A percentile compares a stretch with the other conserved stretches of the same genome.
Conservation (phyloP, 2,888 invertebrate species). For the Apamea crenata region DNA sequence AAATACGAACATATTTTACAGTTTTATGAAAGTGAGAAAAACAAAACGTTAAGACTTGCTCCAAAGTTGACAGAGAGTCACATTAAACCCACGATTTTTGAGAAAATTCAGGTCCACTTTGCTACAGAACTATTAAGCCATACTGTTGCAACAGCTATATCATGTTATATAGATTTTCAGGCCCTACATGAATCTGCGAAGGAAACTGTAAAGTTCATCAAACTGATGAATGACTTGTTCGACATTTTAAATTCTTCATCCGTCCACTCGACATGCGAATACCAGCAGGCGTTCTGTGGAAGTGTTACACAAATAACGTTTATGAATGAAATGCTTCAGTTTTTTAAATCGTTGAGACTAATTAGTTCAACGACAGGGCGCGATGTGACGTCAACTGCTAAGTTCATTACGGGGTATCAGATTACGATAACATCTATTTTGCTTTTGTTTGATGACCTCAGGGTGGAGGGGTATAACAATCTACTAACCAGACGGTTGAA, state of each 20-base stretch:
- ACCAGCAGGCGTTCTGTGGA: conserved; percentile 54
- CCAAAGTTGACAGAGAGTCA: conserved; percentile 70
- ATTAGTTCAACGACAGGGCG: conserved; percentile 47
- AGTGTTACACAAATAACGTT: conserved; percentile 44
- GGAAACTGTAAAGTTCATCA: conserved; percentile 57
- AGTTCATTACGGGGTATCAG: conserved; percentile 53
- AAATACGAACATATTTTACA: conserved; percentile 68
- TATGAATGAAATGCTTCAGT: conserved; percentile 54
- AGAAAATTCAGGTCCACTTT: conserved; percentile 66
- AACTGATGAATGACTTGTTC: conserved; percentile 57
- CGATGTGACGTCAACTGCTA: conserved; percentile 44
- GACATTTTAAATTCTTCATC: conserved; percentile 57
- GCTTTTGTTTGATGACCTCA: conserved; percentile 54
- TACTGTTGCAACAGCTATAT: conserved; percentile 69
- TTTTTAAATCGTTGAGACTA: conserved; percentile 52
- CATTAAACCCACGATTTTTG: conserved; percentile 65
- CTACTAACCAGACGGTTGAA: conserved; percentile 51
- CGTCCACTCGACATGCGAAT: conserved; percentile 50
- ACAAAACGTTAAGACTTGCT: conserved; percentile 63
- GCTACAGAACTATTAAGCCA: conserved; percentile 70
- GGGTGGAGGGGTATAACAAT: conserved; percentile 53
- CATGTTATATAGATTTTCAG: conserved; percentile 58
- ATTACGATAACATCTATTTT: conserved; percentile 58
- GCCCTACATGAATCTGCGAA: conserved; percentile 50
- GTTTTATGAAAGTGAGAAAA: conserved; percentile 67